phyloP scores from a whole-genome alignment of 2,113 vertebrate species.

The Oryzias melastigma region DNA sequence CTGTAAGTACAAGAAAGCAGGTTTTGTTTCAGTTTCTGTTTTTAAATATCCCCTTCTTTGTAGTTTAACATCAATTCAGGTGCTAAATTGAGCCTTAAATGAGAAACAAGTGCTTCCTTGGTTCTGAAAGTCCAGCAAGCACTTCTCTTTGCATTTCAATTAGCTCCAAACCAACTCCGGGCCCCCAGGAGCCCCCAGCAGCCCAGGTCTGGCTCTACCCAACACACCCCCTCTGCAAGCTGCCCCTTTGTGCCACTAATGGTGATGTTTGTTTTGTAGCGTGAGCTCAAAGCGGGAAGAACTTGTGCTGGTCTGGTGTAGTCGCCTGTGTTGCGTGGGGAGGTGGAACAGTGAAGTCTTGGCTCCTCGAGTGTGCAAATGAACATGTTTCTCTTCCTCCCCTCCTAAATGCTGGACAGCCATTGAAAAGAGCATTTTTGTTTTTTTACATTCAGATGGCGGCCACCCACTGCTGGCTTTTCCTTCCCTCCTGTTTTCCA shows the following conservation, averaged over 20 bases:
- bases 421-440: conserved; percentile 70
- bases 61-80: conserved; percentile 49
- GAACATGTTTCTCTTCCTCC: conserved; percentile 66
- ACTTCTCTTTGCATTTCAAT: conserved; percentile 73
- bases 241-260: conserved; percentile 22
- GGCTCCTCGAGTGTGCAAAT: conserved; percentile 63
- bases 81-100: conserved; percentile 58
- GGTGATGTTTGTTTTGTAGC: conserved; percentile 32
- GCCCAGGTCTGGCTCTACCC: conserved; percentile 33
- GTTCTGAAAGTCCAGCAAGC: conserved; percentile 48
- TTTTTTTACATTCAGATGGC: conserved; percentile 71
- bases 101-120: conserved; percentile 66
- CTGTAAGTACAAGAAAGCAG: conserved; percentile 1
- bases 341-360: conserved; percentile 20
- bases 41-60: conserved; percentile 8
- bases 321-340: background rate
- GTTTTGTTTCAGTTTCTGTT: conserved; percentile 9
- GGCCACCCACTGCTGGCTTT: conserved; percentile 68
- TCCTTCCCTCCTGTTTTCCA: conserved; percentile 67
- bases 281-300: conserved; percentile 23
- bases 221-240: conserved; percentile 42
- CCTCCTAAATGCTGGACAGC: conserved; percentile 73
- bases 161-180: conserved; percentile 51
- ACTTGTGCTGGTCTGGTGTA: conserved; percentile 34
- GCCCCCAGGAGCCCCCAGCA: conserved; percentile 47